Conservation (phyloP, 2,797 vertebrate genomes). For the Micropoecilia bifurca region DNA sequence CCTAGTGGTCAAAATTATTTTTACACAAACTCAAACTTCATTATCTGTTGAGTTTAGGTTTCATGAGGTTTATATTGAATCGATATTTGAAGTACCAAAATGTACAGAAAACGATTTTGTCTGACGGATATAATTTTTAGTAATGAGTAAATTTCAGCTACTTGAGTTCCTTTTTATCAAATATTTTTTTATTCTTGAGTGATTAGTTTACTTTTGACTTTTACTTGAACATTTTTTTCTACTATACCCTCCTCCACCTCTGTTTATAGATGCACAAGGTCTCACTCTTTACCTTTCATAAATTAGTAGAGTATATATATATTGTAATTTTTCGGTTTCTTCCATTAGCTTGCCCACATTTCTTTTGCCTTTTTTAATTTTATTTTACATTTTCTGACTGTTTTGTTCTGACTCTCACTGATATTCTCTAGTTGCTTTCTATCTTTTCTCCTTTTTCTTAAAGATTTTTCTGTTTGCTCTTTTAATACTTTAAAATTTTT, state of each 20-base stretch:
- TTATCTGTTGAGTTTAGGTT: neutral
- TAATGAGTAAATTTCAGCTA: neutral
- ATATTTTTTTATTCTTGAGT: too few species aligned
- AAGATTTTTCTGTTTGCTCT: neutral
- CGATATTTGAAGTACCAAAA: neutral
- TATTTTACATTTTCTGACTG: neutral
- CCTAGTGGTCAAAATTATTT: neutral
- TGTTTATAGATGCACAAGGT: neutral
- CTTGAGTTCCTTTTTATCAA: neutral
- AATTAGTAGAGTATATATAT: neutral
- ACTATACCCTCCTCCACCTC: neutral
- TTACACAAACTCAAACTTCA: neutral
- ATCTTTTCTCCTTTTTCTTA: neutral
- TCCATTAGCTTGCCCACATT: neutral
- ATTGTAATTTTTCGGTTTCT: neutral
- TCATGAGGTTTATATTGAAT: neutral
- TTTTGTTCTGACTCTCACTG: neutral
- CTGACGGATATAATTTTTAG: neutral
- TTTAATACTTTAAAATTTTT: neutral
- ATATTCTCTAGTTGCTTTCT: neutral
- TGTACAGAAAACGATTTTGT: neutral
- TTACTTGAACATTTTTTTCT: neutral
- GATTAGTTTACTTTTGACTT: too few species aligned
- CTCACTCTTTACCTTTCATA: neutral
- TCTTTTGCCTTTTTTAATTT: neutral